A percentile compares a stretch with the other conserved stretches of the same genome.
Evolutionary conservation across 2,113 vertebrate genomes (phyloP).

Genomic region (Ammodramus savannarum): DNA sequence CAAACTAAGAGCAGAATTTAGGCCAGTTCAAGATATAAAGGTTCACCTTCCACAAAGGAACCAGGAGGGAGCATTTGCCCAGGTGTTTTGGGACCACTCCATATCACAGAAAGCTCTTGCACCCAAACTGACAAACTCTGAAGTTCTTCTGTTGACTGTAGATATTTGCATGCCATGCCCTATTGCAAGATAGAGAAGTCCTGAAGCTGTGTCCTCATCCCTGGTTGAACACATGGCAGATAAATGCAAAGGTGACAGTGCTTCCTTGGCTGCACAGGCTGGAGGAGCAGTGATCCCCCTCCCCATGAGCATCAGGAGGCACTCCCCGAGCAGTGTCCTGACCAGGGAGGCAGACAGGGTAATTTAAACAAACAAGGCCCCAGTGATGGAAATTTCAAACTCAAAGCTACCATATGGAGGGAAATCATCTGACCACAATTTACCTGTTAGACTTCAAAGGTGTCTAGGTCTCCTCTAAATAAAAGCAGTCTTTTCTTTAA

Average conservation of each 20-base stretch:
- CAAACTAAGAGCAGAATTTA: background rate
- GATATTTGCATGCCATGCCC: background rate
- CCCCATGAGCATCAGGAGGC: background rate
- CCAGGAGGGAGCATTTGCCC: background rate
- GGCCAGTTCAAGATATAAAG: background rate
- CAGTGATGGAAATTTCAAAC: conserved; percentile 54
- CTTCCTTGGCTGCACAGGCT: background rate
- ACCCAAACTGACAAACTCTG: background rate
- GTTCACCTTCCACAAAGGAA: background rate
- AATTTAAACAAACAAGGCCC: conserved; percentile 59
- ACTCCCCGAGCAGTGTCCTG: background rate
- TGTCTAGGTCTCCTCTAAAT: conserved; percentile 62
- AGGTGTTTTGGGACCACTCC: background rate
- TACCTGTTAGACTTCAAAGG: conserved; percentile 65
- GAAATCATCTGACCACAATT: conserved; percentile 47
- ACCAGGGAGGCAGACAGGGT: background rate
- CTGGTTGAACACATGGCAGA: background rate
- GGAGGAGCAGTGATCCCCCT: background rate
- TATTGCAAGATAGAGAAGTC: background rate
- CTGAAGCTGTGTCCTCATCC: background rate
- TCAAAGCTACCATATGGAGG: conserved; percentile 39
- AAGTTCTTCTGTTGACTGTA: background rate
- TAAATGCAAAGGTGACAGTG: background rate
- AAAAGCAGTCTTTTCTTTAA: conserved; percentile 68
- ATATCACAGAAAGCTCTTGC: background rate